Base-by-base conservation (phyloP, 64 coral and sea anemone species). In the Hydrozoanthus tunicans region DNA sequence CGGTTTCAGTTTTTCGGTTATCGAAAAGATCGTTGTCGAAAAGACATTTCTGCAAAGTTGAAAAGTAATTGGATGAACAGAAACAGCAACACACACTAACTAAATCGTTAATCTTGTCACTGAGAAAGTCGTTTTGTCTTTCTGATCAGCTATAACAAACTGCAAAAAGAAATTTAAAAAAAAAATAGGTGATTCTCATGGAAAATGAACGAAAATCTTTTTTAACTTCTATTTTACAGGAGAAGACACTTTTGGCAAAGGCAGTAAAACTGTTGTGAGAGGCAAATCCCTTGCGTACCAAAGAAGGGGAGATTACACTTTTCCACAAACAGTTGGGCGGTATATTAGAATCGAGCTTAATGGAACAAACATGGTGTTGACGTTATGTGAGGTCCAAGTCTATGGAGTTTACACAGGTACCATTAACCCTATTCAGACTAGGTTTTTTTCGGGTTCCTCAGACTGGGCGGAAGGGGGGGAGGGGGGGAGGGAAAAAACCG, bases 341-440 rank as follows among this genome's bases (percentile, higher is more conserved):
- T 64, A 81, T 10, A 59, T 81, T 59, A 81, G 62, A 62, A 81
- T 81, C 20, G 27, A 24, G 15, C 59, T 81, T 58, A 27, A 62
- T 6, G 79, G 79, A 26, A 4, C 2, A 51, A 51, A 81, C 58
- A 62, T 81, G 79, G 63, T 81, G 63, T 26, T 81, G 59, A 81
- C 79, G 5, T 27, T 81, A 5, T 81, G 79, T 51, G 79, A 81
- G 25, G 79, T 81, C 23, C 6, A 81, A 63, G 79, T 81, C 8
- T 81, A 63, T 81, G 79, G 79, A 11, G 12, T 81, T 81, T 81
- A 81, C 51, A 81, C 79, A 81, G 79, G 79, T 81, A 27, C 7
- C 32, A 43, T 43, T 43, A 43, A 43, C 32, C 32, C 32, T 43
- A 43, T 43, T 43, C 32, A 43, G 32, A 43, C 2, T 43, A 2